These are phyloP conservation scores for Metellina segmentata DNA, from an alignment of 2,888 invertebrate species.

Conservation along the genomic window DNA sequence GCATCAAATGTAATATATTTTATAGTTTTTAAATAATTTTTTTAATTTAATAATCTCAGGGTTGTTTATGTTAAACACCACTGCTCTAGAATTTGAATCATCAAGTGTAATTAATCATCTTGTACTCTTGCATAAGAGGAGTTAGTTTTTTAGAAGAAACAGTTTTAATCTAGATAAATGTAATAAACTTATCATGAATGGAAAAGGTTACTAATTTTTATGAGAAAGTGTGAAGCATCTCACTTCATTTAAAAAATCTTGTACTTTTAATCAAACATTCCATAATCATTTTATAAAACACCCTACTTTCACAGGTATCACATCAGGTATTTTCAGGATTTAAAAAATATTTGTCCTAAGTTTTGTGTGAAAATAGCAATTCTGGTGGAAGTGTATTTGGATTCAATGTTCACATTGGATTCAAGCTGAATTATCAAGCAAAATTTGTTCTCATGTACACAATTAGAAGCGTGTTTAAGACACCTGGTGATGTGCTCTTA, in stretches of 20 bases:
- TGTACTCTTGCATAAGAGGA: too few relatives aligned
- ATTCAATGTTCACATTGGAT: background rate
- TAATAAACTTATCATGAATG: too few relatives aligned
- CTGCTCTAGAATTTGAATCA: too few relatives aligned
- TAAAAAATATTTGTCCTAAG: background rate
- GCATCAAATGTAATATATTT: too few relatives aligned
- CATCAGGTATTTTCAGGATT: background rate
- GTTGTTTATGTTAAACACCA: too few relatives aligned
- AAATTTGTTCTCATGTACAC: too few relatives aligned
- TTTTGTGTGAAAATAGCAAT: background rate
- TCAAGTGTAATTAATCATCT: too few relatives aligned
- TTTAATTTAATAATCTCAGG: too few relatives aligned
- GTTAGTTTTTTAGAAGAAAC: too few relatives aligned
- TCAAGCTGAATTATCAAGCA: background rate
- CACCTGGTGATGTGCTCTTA: background rate
- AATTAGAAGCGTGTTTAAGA: background rate
- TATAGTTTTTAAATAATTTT: too few relatives aligned
- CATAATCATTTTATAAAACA: background rate
- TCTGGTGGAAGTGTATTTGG: background rate
- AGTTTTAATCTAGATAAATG: too few relatives aligned
- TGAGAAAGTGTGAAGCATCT: background rate
- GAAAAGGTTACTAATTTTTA: too few relatives aligned
- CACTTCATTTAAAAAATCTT: background rate
- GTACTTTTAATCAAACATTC: background rate
- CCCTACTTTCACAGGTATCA: background rate